Percentiles rank a stretch among this genome's conserved stretches.
phyloP scores from a whole-genome alignment of 1,140 invertebrate genomes.

The Lethrus apterus region DNA sequence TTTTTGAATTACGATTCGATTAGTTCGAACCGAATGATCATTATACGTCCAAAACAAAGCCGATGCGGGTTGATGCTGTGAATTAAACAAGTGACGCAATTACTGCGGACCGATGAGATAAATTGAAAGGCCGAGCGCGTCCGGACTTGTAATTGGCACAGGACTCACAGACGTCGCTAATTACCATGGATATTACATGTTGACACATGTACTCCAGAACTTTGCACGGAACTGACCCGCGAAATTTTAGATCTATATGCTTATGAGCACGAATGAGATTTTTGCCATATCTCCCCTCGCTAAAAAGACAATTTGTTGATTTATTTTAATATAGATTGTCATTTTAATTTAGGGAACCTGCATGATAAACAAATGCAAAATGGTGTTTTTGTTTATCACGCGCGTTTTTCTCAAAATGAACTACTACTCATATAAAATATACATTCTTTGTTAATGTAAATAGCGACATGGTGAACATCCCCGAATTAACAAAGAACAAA shows the following conservation, averaged over 20 bases:
- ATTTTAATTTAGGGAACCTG: no score
- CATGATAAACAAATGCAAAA: no score
- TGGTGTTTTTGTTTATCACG: no score
- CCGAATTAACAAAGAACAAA: no score
- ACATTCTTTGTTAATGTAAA: no score
- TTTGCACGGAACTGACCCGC: not conserved
- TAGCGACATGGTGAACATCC: no score
- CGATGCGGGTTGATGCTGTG: slow-evolving; percentile 23
- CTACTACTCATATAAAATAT: no score
- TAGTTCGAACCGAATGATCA: slow-evolving; percentile 22
- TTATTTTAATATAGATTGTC: no score
- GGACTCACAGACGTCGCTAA: slow-evolving; percentile 29
- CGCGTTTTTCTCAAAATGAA: no score
- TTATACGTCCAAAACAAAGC: slow-evolving; percentile 21
- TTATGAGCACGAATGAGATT: no score
- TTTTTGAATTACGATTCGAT: slow-evolving; percentile 20
- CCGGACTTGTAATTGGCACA: slow-evolving; percentile 27
- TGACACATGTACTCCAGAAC: slow-evolving; percentile 17
- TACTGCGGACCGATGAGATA: slow-evolving; percentile 28
- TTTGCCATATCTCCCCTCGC: no score
- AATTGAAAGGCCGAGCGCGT: slow-evolving; percentile 29
- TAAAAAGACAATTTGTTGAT: no score
- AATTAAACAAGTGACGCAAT: slow-evolving; percentile 34
- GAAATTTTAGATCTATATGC: slow-evolving; percentile 13
- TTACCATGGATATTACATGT: slow-evolving; percentile 33